Conservation (phyloP, 2,797 vertebrate species). For the Podargus strigoides region DNA sequence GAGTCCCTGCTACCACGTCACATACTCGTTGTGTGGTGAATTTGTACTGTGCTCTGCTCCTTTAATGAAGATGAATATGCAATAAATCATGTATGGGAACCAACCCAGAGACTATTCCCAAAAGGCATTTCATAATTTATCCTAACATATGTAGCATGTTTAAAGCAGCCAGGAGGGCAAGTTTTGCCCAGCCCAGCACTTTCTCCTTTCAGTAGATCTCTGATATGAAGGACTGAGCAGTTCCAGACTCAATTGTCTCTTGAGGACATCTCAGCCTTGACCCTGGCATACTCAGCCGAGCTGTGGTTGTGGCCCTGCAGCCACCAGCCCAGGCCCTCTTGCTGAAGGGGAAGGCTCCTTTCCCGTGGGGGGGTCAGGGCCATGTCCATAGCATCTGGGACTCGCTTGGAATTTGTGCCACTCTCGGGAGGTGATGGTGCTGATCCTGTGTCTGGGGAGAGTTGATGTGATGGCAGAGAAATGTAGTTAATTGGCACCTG, state of each 20-base stretch:
- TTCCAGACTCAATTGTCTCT: neutral
- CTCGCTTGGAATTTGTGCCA: neutral
- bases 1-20: neutral
- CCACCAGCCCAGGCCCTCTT: neutral
- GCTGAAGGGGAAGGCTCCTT: neutral
- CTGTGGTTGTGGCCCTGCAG: neutral
- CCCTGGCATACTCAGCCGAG: neutral
- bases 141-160: neutral
- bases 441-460: neutral
- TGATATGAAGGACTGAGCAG: neutral
- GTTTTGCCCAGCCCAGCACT: neutral
- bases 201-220: neutral
- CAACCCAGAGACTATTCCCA: constrained; percentile 20
- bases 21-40: neutral
- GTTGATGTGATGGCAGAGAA: neutral
- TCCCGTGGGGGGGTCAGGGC: accelerated
- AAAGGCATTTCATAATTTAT: neutral
- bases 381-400: too few relatives aligned
- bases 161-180: neutral
- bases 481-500: neutral
- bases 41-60: neutral
- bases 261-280: neutral
- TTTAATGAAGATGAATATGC: constrained; percentile 50
- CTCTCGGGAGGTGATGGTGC: neutral
- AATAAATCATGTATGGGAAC: constrained; percentile 23